These are phyloP conservation scores for Drosophila seguyi DNA, from an alignment of 1,140 invertebrate genomes.

Conservation along the genomic window DNA sequence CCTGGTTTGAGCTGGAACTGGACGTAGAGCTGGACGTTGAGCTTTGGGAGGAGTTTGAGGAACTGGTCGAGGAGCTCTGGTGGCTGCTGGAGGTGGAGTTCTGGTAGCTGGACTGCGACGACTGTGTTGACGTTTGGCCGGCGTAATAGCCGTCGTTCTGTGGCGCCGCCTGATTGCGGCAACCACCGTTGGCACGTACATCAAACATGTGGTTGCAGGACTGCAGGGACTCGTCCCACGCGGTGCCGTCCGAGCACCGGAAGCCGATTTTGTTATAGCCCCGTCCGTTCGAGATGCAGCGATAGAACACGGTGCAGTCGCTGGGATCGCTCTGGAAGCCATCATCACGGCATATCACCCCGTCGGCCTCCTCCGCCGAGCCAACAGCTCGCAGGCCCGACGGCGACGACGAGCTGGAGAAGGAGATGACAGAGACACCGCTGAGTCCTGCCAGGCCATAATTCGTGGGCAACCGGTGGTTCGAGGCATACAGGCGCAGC, in stretches of 20 bases:
- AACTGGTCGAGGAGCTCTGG: conserved; percentile 64
- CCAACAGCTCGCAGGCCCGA: conserved; percentile 56
- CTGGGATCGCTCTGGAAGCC: conserved; percentile 89
- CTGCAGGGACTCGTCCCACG: conserved; percentile 89
- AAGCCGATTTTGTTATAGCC: conserved; percentile 89
- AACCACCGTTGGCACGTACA: conserved; percentile 85
- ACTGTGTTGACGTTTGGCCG: conserved; percentile 66
- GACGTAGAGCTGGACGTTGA: conserved; percentile 50
- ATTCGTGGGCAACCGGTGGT: conserved; percentile 75
- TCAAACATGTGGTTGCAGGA: conserved; percentile 89
- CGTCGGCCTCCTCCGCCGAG: conserved; percentile 17
- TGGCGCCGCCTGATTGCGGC: conserved; percentile 76
- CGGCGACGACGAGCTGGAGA: conserved; percentile 63
- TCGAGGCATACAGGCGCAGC: conserved; percentile 60
- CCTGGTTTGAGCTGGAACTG: conserved; percentile 50
- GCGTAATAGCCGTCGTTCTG: conserved; percentile 81
- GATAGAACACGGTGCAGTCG: conserved; percentile 92
- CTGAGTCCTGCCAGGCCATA: conserved; percentile 79
- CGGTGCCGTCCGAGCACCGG: conserved; percentile 89
- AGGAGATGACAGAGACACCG: conserved; percentile 82
- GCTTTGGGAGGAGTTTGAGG: conserved; percentile 41
- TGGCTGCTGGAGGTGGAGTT: conserved; percentile 82
- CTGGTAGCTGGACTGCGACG: conserved; percentile 74
- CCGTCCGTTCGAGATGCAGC: conserved; percentile 89
- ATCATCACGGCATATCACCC: conserved; percentile 85